Evolutionary conservation across 2,797 vertebrate genomes (phyloP), one percentile per base, ranked within the genome.

Genomic region (Atherinosoma microstoma): DNA sequence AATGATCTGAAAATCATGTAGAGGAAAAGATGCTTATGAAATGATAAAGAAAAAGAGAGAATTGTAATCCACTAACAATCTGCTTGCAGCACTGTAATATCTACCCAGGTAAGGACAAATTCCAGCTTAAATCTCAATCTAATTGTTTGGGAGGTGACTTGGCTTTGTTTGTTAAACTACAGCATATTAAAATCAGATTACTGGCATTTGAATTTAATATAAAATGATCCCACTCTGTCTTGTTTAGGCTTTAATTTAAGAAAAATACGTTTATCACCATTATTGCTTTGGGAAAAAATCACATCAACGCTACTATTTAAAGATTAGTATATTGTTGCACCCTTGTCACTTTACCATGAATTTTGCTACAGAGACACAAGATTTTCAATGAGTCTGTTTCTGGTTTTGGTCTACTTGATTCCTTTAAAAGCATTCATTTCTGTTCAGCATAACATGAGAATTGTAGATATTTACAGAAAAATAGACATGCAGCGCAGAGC

Each of bases 31-130:
- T 3, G 47, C 22, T 49, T 49, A 8, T 49, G 47, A 47, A n/a
- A 42, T 16, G 15, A n/a, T 51, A 22, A 22, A 22, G 11, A 10
- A 22, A 51, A 51, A 51, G 2, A 2, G 2, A 27, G 4, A 32
- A 7, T 42, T 22, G 10, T 51, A 51, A 51, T 51, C n/a, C 47
- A 47, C 45, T 9, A 51, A 22, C 47, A 51, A 11, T 51, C 9
- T 51, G 47, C 70, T 22, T 77, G 13, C 70, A 56, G 67, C 64
- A 38, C 29, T 64, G 64, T 82, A 78, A 76, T 75, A 45, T 80
- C 76, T 38, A 27, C 79, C 71, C 78, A 90, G 89, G 89, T 92
- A 92, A 92, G 90, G 72, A 6, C 16, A 58, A 84, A 80, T 61
- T 45, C 59, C 56, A 72, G 47, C 36, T 79, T 59, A 12, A 30